Base-by-base conservation (phyloP, 2,888 invertebrate genomes). In the Morpho achilles region DNA sequence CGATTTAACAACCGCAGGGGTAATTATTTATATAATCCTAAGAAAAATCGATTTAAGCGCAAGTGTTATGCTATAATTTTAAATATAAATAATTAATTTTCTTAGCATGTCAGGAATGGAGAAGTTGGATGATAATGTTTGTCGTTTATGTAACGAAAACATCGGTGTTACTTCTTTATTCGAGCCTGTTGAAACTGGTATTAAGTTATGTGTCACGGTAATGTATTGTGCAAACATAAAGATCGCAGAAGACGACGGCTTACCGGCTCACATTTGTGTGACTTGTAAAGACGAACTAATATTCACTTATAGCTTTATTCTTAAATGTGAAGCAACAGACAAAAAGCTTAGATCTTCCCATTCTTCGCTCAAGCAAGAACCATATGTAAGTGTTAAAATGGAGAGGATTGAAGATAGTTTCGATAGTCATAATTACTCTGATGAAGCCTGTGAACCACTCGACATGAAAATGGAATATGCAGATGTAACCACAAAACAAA, bases 281-380 rank as follows among this genome's bases (percentile, higher is more conserved):
- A 49, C 32, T 8, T 87, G 87, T 63, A 73, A 78, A 22, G 60
- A 61, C 16, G 75, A 82, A 48, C 71, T 87, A 2, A 54, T 69
- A 6, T 45, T 61, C 2, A 75, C 80, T 47, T 86, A 82, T 59
- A 67, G 69, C 50, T 87, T 87, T 67, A 61, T 83, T 16, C 56
- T 75, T 2, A 81, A 78, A 69, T 86, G 86, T 57, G 80, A 84
- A 68, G 71, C 75, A 42, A 69, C 82, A 1, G 85, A 87, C 47
- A 74, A 68, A 56, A 76, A 69, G 54, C 62, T 87, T 8, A 76
- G 77, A 2, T 68, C 46, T 8, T 53, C 53, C 45, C 54, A 58
- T 48, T 43, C 60, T 1, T 46, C 61, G 51, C 58, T 56, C 44
- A 60, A 47, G 6, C 46, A 54, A 23, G 50, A 59, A 23, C 9